Evolutionary conservation across 2,888 invertebrate species (phyloP).

Genomic region (Diaprepes abbreviatus): DNA sequence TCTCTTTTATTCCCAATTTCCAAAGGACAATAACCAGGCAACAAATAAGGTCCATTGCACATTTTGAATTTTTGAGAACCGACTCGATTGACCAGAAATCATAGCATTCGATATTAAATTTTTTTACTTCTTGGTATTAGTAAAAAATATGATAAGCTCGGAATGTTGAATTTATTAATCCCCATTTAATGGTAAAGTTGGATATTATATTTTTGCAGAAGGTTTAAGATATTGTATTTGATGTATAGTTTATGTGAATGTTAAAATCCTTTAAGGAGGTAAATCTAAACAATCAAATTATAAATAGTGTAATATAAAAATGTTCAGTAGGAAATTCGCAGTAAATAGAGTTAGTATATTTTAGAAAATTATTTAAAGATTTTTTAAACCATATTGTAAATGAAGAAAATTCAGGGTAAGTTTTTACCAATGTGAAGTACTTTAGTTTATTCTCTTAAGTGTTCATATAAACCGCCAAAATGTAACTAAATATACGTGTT

Average conservation of each 20-base stretch:
- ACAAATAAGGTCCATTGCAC: too few relatives aligned
- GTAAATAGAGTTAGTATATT: too few relatives aligned
- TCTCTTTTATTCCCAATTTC: too few relatives aligned
- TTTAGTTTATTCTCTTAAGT: neutral
- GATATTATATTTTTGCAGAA: constrained; percentile 35
- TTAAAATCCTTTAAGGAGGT: constrained; percentile 31
- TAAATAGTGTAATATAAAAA: neutral
- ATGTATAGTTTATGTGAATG: constrained; percentile 45
- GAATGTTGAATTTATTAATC: neutral
- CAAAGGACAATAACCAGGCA: too few relatives aligned
- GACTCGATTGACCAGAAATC: too few relatives aligned
- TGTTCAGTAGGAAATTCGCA: constrained; percentile 1
- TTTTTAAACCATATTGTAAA: neutral
- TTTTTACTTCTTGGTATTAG: too few relatives aligned
- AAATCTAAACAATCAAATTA: constrained; percentile 20
- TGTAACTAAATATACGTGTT: neutral
- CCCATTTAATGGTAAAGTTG: neutral
- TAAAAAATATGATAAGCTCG: too few relatives aligned
- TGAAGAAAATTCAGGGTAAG: constrained; percentile 22
- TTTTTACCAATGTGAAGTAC: neutral
- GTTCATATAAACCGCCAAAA: neutral
- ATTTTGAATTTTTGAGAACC: too few relatives aligned
- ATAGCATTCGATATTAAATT: too few relatives aligned
- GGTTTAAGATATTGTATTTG: constrained; percentile 34
- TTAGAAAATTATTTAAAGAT: neutral